Evolutionary conservation across 2,113 vertebrate species (phyloP), one percentile per base, ranked within the genome.

Genomic region (Ovis canadensis): DNA sequence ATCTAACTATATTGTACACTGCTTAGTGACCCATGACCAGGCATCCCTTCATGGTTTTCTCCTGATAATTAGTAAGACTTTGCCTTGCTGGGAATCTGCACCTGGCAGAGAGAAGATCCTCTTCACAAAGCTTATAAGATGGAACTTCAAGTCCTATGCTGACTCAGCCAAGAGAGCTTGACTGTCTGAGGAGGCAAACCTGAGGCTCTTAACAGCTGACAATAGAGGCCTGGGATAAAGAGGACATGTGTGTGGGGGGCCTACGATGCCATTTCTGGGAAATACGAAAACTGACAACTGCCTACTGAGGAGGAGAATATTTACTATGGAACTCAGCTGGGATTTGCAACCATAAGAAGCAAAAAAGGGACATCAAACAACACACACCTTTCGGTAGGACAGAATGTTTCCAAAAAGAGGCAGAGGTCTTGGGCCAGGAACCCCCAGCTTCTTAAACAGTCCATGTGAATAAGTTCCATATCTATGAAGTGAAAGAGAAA

Each of bases 361-460:
- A 45, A 96, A 94, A 94, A 12, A 50, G 2, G 17, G 62, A 48
- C 4, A 3, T 80, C 27, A 94, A 74, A 29, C 2, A 45, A 84
- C 17, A 93, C 98, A 98, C 97, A 99, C 99, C 0, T 97, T 90
- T 21, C 0, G 67, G 96, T 99, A 99, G 86, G 21, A 5, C 43
- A 11, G 88, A 6, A 99, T 4, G 3, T 98, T 99, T 81, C 99
- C 99, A 0, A 99, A 0, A 91, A 99, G 99, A 0, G 99, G 99
- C 60, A 99, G 36, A 33, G 99, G 99, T 50, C 0, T 98, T 14
- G 99, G 99, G 33, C 99, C 99, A 0, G 98, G 97, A 96, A 99
- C 98, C 36, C 99, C 99, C 86, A 99, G 12, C 57, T 99, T 99
- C 98, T 98, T 99, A 97, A 99, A 99, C 57, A 98, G 7, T 45